phyloP scores from a whole-genome alignment of 2,888 invertebrate species.

The Pandemis corylana region DNA sequence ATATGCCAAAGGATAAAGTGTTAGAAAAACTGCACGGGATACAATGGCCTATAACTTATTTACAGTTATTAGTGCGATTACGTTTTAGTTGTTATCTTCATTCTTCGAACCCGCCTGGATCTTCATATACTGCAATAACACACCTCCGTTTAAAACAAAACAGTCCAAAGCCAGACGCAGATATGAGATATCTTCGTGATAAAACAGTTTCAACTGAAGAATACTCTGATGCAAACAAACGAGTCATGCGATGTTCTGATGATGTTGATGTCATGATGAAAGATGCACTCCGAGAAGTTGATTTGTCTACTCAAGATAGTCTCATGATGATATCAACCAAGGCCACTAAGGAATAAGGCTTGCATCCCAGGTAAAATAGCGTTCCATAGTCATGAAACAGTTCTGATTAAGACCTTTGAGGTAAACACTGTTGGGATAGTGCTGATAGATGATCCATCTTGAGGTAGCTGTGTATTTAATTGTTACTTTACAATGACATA shows the following conservation, averaged over 20 bases:
- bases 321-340: not conserved
- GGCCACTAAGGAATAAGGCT: too few species aligned
- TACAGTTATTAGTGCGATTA: constrained; percentile 36
- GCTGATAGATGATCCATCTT: not conserved
- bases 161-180: not conserved
- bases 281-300: not conserved
- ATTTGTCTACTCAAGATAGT: not conserved
- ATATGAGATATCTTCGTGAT: not conserved
- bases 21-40: constrained; percentile 8
- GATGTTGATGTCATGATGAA: too few species aligned
- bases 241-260: not conserved
- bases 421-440: not conserved
- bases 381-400: not conserved
- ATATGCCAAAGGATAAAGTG: constrained; percentile 2
- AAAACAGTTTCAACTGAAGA: not conserved
- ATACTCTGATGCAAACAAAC: not conserved
- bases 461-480: not conserved
- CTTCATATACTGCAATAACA: constrained; percentile 36
- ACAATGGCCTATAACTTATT: constrained; percentile 16
- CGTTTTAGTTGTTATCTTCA: constrained; percentile 35
- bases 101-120: constrained; percentile 11
- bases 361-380: too few species aligned
- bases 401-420: not conserved
- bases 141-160: constrained; percentile 7
- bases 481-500: not conserved